phyloP scores from a whole-genome alignment of 2,888 invertebrate species.

The Phalera bucephala region DNA sequence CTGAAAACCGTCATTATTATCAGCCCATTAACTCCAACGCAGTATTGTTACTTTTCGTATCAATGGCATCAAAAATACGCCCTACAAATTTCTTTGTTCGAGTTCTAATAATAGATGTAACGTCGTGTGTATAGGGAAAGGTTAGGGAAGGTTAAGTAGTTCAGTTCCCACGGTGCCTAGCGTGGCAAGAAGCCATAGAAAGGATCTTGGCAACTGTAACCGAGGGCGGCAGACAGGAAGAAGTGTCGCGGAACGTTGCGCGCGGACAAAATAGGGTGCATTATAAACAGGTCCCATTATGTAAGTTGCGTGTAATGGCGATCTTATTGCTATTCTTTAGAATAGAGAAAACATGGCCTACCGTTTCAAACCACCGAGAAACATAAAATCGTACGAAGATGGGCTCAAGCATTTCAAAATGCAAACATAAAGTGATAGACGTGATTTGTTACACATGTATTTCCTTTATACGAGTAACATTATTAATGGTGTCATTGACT shows the following conservation, averaged over 20 bases:
- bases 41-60: not conserved
- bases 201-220: conserved; percentile 13
- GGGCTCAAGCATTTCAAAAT: too few relatives aligned
- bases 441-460: too few relatives aligned
- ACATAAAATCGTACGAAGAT: too few relatives aligned
- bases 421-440: too few relatives aligned
- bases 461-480: too few relatives aligned
- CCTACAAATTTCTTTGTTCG: not conserved
- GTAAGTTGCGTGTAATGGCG: too few relatives aligned
- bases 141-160: conserved; percentile 44
- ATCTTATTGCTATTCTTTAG: too few relatives aligned
- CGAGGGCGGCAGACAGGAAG: conserved; percentile 24
- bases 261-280: conserved; percentile 28
- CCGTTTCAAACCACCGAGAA: too few relatives aligned
- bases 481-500: too few relatives aligned
- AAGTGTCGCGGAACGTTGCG: conserved; percentile 34
- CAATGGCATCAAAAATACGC: not conserved
- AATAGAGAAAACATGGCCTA: too few relatives aligned
- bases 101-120: conserved; percentile 13
- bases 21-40: not conserved
- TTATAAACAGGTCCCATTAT: conserved; percentile 9
- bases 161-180: conserved; percentile 49
- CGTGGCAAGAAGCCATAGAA: conserved; percentile 55
- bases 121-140: conserved; percentile 41
- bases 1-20: not conserved